Evolutionary conservation across 2,113 vertebrate genomes (phyloP).

Genomic region (Rhodinocichla rosea): DNA sequence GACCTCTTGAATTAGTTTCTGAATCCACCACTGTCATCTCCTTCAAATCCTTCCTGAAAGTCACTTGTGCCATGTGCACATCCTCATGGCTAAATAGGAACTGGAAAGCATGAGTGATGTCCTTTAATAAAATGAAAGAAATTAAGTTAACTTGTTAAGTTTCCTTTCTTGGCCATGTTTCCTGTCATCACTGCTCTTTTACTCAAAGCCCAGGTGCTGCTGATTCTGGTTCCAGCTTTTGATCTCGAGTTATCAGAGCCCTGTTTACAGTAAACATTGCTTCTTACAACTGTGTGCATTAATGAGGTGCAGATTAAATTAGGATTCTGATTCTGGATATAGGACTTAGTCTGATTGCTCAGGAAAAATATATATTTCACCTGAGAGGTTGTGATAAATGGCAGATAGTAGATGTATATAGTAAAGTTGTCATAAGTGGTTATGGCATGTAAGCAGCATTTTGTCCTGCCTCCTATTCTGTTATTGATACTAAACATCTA

Average conservation of each 20-base stretch:
- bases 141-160: neutral
- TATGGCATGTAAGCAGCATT: neutral
- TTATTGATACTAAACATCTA: neutral
- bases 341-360: neutral
- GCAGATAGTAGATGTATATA: neutral
- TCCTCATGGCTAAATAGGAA: neutral
- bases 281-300: neutral
- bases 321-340: neutral
- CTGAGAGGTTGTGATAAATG: neutral
- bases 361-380: neutral
- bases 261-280: neutral
- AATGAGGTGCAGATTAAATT: neutral
- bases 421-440: neutral
- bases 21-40: neutral
- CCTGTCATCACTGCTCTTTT: neutral
- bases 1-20: neutral
- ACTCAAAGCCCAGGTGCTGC: neutral
- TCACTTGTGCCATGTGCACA: neutral
- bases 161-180: neutral
- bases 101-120: neutral
- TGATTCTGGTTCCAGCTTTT: neutral
- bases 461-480: neutral
- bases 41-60: neutral
- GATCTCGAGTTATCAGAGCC: neutral
- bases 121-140: neutral